These are phyloP conservation scores for Pao palembangensis DNA, from an alignment of 2,113 vertebrate genomes.

Conservation along the genomic window DNA sequence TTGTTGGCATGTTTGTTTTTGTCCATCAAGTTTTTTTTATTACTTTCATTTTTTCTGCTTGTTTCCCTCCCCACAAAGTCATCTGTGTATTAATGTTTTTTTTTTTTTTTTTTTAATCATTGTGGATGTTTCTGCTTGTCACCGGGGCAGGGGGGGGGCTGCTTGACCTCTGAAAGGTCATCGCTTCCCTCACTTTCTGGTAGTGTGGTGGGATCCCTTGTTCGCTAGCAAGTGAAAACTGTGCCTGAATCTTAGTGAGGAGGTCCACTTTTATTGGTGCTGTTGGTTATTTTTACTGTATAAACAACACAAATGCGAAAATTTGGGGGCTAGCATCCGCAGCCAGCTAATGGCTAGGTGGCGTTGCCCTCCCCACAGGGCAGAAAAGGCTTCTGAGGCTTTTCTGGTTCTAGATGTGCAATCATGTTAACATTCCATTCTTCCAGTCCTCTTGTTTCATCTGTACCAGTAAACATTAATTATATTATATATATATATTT, in stretches of 20 bases:
- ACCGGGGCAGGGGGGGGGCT: conserved; percentile 48
- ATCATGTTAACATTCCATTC: conserved; percentile 98
- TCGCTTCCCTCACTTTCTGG: conserved; percentile 51
- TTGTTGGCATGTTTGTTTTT: conserved; percentile 80
- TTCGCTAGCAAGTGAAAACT: conserved; percentile 83
- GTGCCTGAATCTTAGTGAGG: conserved; percentile 95
- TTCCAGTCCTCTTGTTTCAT: conserved; percentile 78
- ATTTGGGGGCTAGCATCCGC: conserved; percentile 47
- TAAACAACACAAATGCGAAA: conserved; percentile 68
- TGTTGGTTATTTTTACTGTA: conserved; percentile 94
- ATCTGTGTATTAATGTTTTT: conserved; percentile 57
- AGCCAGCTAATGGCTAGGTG: conserved; percentile 74
- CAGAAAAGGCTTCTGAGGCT: conserved; percentile 80
- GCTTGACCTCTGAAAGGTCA: conserved; percentile 46
- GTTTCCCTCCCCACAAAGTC: conserved; percentile 65
- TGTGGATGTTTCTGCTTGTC: conserved; percentile 63
- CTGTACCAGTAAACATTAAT: conserved; percentile 78
- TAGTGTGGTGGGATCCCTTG: conserved; percentile 68
- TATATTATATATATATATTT: conserved; percentile 72
- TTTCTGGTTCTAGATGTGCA: conserved; percentile 92
- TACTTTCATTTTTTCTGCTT: conserved; percentile 67
- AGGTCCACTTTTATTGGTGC: conserved; percentile 95
- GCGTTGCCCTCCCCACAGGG: conserved; percentile 71
- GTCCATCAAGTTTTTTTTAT: conserved; percentile 73
- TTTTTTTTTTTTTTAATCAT: conserved; percentile 58